A percentile compares a stretch with the other conserved stretches of the same genome.
These are phyloP conservation scores for Grapholita molesta DNA, from an alignment of 1,140 invertebrate species.

Conservation along the genomic window DNA sequence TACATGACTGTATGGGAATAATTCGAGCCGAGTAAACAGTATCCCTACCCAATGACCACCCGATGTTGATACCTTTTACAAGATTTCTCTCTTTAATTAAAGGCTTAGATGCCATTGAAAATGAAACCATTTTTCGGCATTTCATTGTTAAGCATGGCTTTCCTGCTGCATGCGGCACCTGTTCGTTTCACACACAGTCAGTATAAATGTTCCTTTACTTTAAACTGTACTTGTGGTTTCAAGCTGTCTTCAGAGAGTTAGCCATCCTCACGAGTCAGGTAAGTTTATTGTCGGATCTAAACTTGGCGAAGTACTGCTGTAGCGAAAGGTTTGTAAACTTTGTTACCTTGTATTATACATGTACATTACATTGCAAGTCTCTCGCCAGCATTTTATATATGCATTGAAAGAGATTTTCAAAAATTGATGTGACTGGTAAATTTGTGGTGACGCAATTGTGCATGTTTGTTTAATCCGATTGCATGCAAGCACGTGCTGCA, in stretches of 20 bases:
- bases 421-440: conserved; percentile 28
- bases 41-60: conserved; percentile 45
- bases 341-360: not conserved
- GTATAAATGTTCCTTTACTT: conserved; percentile 11
- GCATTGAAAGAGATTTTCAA: conserved; percentile 14
- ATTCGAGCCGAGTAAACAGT: conserved; percentile 57
- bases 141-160: conserved; percentile 60
- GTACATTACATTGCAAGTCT: not conserved
- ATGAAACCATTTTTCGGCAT: conserved; percentile 49
- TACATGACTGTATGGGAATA: conserved; percentile 69
- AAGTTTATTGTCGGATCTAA: not conserved
- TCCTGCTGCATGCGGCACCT: conserved; percentile 57
- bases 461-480: conserved; percentile 50
- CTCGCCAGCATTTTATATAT: not conserved
- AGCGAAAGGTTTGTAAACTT: not conserved
- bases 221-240: conserved; percentile 10
- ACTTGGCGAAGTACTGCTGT: conserved; percentile 4
- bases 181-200: conserved; percentile 18
- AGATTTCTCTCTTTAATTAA: conserved; percentile 9
- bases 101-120: conserved; percentile 10
- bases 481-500: conserved; percentile 68
- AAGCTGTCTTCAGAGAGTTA: conserved; percentile 13
- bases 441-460: conserved; percentile 25
- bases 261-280: not conserved
- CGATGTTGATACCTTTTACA: conserved; percentile 12